Evolutionary conservation across 1,140 invertebrate species (phyloP).

Genomic region (Drosophila athabasca): DNA sequence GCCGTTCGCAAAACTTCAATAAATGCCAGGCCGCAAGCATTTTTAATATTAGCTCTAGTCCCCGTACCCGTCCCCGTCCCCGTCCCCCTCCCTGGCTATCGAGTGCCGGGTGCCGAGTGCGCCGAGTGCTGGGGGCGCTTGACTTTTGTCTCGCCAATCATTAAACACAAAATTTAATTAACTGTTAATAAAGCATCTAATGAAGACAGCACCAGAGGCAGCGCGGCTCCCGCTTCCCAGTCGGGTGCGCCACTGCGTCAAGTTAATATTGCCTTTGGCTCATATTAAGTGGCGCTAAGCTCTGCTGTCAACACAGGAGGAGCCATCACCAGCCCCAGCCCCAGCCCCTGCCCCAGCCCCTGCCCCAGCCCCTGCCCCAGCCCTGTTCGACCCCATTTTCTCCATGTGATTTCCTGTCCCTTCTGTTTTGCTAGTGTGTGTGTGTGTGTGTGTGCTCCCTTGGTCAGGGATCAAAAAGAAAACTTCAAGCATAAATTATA

Average conservation of each 20-base stretch:
- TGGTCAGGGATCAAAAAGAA: constrained; percentile 45
- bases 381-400: too few species aligned
- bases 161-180: constrained; percentile 82
- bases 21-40: constrained; percentile 71
- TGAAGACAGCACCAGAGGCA: constrained; percentile 54
- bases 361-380: neutral
- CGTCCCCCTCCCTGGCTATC: too few species aligned
- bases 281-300: constrained; percentile 77
- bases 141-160: constrained; percentile 55
- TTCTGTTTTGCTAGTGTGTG: too few species aligned
- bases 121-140: constrained; percentile 3
- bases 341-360: neutral
- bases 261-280: constrained; percentile 72
- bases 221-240: constrained; percentile 9
- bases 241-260: constrained; percentile 55
- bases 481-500: constrained; percentile 63
- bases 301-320: constrained; percentile 60
- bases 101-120: neutral
- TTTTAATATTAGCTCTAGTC: constrained; percentile 42
- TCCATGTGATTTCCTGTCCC: too few species aligned
- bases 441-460: neutral
- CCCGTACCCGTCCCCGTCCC: neutral
- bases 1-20: constrained; percentile 71
- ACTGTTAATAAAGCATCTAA: constrained; percentile 79
- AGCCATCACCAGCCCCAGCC: neutral